These are phyloP conservation scores for Sinohyriopsis cumingii DNA, from an alignment of 2,888 invertebrate species.

Conservation along the genomic window DNA sequence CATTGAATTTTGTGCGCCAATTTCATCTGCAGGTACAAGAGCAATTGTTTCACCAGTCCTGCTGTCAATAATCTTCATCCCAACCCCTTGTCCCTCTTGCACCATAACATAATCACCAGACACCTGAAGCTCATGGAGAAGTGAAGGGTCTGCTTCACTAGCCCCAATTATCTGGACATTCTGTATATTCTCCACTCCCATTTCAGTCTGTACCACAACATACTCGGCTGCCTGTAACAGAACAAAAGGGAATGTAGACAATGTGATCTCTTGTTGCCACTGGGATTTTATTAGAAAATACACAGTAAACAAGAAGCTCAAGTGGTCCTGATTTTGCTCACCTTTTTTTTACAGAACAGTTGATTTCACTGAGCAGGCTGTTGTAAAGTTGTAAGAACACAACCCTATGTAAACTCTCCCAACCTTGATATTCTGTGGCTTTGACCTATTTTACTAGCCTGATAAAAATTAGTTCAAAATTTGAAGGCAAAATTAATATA, in stretches of 20 bases:
- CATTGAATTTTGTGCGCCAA: too few species aligned
- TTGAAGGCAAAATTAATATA: neutral
- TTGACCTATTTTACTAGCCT: too few species aligned
- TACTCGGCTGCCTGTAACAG: conserved; percentile 85
- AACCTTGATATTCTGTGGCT: too few species aligned
- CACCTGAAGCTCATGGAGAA: conserved; percentile 42
- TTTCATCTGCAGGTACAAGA: conserved; percentile 17
- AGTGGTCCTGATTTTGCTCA: too few species aligned
- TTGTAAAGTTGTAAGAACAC: too few species aligned
- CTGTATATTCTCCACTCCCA: conserved; percentile 38
- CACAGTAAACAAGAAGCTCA: too few species aligned
- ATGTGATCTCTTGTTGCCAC: neutral
- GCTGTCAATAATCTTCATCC: conserved; percentile 49
- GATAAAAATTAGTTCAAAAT: neutral
- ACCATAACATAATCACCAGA: conserved; percentile 45
- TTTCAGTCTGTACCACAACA: conserved; percentile 80
- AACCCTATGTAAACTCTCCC: too few species aligned
- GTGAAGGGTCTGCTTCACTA: conserved; percentile 34
- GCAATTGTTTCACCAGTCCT: conserved; percentile 51
- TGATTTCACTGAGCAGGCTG: too few species aligned
- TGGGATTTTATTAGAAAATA: neutral
- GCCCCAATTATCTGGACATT: conserved; percentile 54
- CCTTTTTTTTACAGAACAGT: too few species aligned
- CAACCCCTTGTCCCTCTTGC: conserved; percentile 26
- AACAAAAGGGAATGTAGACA: conserved; percentile 3